A percentile compares a stretch with the other conserved stretches of the same genome.
Evolutionary conservation across 2,113 vertebrate genomes (phyloP).

Genomic region (Carassius auratus): DNA sequence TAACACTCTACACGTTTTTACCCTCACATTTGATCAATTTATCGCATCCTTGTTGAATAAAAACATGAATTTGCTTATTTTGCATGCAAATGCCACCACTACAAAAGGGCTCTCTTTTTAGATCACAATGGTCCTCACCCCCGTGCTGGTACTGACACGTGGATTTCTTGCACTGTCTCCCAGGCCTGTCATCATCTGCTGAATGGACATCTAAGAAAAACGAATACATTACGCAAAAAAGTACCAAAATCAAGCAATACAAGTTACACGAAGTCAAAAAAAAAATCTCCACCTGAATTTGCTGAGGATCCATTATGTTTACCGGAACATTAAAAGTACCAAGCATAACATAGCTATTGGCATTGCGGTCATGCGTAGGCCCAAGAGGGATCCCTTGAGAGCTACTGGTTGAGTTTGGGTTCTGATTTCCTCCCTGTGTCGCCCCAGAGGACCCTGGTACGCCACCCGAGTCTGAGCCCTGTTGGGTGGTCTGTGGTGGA

Average conservation of each 20-base stretch:
- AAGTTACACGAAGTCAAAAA: neutral
- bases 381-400: constrained; percentile 69
- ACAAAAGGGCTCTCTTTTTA: neutral
- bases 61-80: neutral
- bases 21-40: too few species aligned
- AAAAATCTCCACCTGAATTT: constrained; percentile 72
- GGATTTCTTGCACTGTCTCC: constrained; percentile 77
- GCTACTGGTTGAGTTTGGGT: constrained; percentile 65
- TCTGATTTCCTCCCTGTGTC: constrained; percentile 58
- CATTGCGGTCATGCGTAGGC: constrained; percentile 86
- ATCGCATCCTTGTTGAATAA: neutral
- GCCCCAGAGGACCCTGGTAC: constrained; percentile 59
- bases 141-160: constrained; percentile 76
- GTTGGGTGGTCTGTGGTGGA: constrained; percentile 85
- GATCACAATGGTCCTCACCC: constrained; percentile 66
- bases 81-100: neutral
- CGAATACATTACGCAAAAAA: neutral
- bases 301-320: constrained; percentile 84
- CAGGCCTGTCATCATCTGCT: constrained; percentile 81
- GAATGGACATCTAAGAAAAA: constrained; percentile 73
- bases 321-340: constrained; percentile 92
- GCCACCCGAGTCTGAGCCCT: constrained; percentile 77
- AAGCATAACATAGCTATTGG: constrained; percentile 94
- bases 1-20: neutral
- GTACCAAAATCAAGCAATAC: neutral